Conservation (phyloP, 2,797 vertebrate species). For the Eulemur coronatus region DNA sequence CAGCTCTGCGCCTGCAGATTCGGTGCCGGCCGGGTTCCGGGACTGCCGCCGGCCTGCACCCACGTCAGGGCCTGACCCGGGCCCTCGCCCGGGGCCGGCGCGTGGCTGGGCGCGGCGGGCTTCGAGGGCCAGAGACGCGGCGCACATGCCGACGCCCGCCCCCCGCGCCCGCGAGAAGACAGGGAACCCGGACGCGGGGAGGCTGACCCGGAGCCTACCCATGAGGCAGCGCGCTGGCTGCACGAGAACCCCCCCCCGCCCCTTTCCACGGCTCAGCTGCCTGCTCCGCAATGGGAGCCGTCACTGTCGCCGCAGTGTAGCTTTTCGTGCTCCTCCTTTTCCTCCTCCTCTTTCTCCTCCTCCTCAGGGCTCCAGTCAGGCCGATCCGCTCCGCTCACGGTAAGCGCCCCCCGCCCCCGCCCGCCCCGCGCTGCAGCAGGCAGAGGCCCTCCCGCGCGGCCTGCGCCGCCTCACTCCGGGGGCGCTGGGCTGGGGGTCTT, state of each 20-base stretch:
- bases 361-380: constrained; percentile 78
- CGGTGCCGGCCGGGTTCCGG: neutral
- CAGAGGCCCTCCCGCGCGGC: constrained; percentile 42
- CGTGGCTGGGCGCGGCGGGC: neutral
- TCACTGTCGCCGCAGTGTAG: constrained; percentile 46
- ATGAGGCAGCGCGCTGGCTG: constrained; percentile 82
- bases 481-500: constrained; percentile 44
- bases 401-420: constrained; percentile 75
- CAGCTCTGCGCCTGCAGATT: neutral
- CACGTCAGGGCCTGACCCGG: rapidly evolving
- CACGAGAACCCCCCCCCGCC: constrained; percentile 40
- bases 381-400: constrained; percentile 73
- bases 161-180: constrained; percentile 62
- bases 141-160: constrained; percentile 61
- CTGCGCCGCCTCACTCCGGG: constrained; percentile 46
- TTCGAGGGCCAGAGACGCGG: neutral
- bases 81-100: neutral
- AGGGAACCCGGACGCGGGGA: constrained; percentile 57
- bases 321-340: constrained; percentile 62
- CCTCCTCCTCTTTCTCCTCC: constrained; percentile 72
- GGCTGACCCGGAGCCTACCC: constrained; percentile 83
- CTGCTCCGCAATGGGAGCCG: constrained; percentile 70
- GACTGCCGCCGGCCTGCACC: rapidly evolving
- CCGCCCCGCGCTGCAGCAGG: constrained; percentile 69
- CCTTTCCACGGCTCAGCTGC: constrained; percentile 41